Evolutionary conservation across 2,113 vertebrate species (phyloP), one percentile per base, ranked within the genome.

Genomic region (Typhlomys cinereus): DNA sequence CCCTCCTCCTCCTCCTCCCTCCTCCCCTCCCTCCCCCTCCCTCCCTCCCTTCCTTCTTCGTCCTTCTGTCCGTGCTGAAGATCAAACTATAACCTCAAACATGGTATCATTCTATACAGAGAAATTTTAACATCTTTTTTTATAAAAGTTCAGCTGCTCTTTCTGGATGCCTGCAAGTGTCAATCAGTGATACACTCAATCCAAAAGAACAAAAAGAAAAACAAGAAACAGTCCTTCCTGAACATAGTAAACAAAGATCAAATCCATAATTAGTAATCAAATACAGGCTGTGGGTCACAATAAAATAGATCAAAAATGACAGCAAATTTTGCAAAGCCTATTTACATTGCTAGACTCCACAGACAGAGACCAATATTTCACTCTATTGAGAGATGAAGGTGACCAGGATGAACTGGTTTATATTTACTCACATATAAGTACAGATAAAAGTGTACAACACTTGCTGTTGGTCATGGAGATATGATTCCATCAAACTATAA

Each of bases 401-500:
- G 4, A 3, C 25, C 15, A 14, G 7, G 61, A 14, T 92, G 36
- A 78, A 70, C 14, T 75, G 62, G 13, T 7, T 82, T 92, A 15
- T 50, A 23, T 74, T 88, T 79, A 78, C n/a, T 88, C 23, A 50
- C 15, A 21, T 15, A 1, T 73, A 59, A 78, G 46, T 57, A 41
- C 5, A 62, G 75, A 50, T 83, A 62, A 93, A 71, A 89, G 46
- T 67, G 79, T 4, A 18, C 20, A 79, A 34, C 4, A 8, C 8
- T 81, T 48, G 34, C 41, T 27, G 10, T 62, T 64, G 36, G 39
- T 69, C 86, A 12, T 41, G 66, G 20, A n/a, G 62, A 46, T 69
- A 80, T 92, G 80, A 73, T 80, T 76, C 59, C 39, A 93, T 14
- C 76, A 73, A 90, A 84, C 20, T 71, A 88, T 82, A 90, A 70